Base-by-base conservation (phyloP, 2,888 invertebrate species). In the Coenonympha arcania region DNA sequence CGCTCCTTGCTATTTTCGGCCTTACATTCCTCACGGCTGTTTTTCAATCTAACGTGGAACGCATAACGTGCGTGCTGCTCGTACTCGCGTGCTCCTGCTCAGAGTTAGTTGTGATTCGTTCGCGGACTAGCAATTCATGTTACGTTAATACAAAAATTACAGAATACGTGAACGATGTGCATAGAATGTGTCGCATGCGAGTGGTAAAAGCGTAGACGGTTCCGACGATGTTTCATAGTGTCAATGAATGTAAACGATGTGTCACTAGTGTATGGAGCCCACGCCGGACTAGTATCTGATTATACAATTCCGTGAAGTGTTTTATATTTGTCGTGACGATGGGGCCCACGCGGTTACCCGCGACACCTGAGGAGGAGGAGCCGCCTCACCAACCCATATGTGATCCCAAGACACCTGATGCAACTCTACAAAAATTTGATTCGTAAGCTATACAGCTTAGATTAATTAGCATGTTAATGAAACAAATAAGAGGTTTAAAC, bases 21-120 rank as follows among this genome's bases (percentile, higher is more conserved):
- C 73, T 76, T 80, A 73, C 84, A 85, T 86, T 85, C 85, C 85
- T 77, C 73, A 66, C 77, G 73, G 77, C 76, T 84, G 84, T 81
- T 84, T 85, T 86, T 79, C 83, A 83, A 83, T 83, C 83, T 79
- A 82, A 84, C 80, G 82, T 81, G 81, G 74, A 84, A 79, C 81
- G 73, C 73, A 79, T 74, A 78, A 74, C 81, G 81, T 75, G 78
- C 76, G 69, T 71, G 79, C 76, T 78, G 83, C 73, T 69, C 70
- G 73, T 68, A 73, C 68, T 78, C 82, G 81, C 70, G 73, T 68
- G 74, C 68, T 78, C 82, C 81, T 81, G 81, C 82, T 81, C 75
- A 9, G 22, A 24, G 34, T 40, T 31, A 13, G 24, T 44, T 24
- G 24, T 44, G 24, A 24, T 44, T 16, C 41, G 36, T 45, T 49